Base-by-base conservation (phyloP, 1,140 invertebrate genomes). In the Drosophila sturtevanti region DNA sequence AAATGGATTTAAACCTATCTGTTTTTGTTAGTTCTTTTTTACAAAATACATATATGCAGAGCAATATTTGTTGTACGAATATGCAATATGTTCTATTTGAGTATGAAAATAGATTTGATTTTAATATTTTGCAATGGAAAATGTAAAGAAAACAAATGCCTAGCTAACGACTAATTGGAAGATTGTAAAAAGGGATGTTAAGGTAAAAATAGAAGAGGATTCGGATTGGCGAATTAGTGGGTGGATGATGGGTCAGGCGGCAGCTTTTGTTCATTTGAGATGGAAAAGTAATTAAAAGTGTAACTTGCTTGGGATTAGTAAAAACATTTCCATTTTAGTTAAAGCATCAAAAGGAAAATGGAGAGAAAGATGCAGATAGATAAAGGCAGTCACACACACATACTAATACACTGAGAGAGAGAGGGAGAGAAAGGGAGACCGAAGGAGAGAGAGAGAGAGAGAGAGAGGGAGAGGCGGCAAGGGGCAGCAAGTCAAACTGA, bases 201-300 rank as follows among this genome's bases (percentile, higher is more conserved):
- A 44, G 14, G 24, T 24, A 4, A 24, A 52, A 54, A 16, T 11
- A 51, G 21, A 31, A 31, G 27, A 6, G 27, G 27, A 7, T 31
- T 6, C 5, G 2, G 27, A 31, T 31, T 31, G 27, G 21, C 11
- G 34, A 35, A 21, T 11, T 21, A 21, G 44, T 51, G 14, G 6
- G 44, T 16, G 18, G 4, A 4, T 10, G n/a, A 24, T 18, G 27
- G 11, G 55, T 37, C 51, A 37, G 22, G 48, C 37, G 58, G 22
- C 27, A 56, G 68, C 18, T 71, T 75, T 77, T 72, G 79, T 81
- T 81, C 82, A 79, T 74, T 79, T 79, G 72, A 77, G 79, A 70
- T 79, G 82, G 77, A 82, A 89, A 87, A 89, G 82, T 87, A 87
- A 87, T 87, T 87, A 87, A 87, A 87, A 89, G 82, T 68, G 79